Evolutionary conservation across 2,888 invertebrate species (phyloP).

Genomic region (Dorcus parallelipipedus): DNA sequence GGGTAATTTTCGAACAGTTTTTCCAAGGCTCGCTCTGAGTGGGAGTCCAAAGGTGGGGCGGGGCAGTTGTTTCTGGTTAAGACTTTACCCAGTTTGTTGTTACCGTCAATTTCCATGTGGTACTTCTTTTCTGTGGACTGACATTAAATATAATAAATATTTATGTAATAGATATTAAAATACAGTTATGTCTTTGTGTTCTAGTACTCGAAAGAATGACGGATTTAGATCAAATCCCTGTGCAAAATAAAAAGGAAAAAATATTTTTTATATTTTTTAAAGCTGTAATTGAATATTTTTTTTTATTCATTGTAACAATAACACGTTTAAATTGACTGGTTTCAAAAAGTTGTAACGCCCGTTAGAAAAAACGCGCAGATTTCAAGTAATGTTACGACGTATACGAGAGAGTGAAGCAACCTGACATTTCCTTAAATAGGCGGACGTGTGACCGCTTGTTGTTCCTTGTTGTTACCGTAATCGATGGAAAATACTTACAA

Average conservation of each 20-base stretch:
- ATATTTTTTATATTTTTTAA: no score
- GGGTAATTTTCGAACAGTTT: slow-evolving; percentile 34
- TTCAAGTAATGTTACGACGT: not conserved
- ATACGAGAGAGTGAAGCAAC: slow-evolving; percentile 13
- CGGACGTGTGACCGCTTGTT: slow-evolving; percentile 13
- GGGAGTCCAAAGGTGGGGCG: slow-evolving; percentile 20
- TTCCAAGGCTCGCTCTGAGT: slow-evolving; percentile 44
- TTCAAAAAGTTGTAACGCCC: no score
- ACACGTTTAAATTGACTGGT: no score
- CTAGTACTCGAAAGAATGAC: no score
- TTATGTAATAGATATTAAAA: no score
- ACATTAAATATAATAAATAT: slow-evolving; percentile 17
- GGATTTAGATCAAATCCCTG: no score
- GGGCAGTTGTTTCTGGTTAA: slow-evolving; percentile 54
- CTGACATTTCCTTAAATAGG: slow-evolving; percentile 22
- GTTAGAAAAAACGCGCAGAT: no score
- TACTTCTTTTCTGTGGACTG: slow-evolving; percentile 62
- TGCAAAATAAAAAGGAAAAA: no score
- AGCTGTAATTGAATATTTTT: not conserved
- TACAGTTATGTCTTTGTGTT: no score
- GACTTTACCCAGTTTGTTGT: slow-evolving; percentile 51
- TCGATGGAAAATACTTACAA: not conserved
- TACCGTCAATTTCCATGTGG: slow-evolving; percentile 54
- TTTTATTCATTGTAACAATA: no score
- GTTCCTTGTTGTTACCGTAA: slow-evolving; percentile 5